These are phyloP conservation scores for Archilochus colubris DNA, from an alignment of 2,113 vertebrate genomes.

Conservation along the genomic window DNA sequence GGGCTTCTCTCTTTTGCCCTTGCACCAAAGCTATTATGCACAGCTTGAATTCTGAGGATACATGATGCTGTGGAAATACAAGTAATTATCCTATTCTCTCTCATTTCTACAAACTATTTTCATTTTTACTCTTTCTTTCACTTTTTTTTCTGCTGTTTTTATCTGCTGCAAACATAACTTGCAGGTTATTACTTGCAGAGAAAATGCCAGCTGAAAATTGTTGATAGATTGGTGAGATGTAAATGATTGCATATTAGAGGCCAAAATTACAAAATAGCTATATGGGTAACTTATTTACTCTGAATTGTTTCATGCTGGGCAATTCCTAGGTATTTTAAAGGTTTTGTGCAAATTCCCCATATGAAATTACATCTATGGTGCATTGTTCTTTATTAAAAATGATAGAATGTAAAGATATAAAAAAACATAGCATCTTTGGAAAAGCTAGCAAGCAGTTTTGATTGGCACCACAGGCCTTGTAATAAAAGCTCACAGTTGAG, in stretches of 20 bases:
- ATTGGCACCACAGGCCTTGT: background rate
- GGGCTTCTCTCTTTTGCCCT: constrained; percentile 20
- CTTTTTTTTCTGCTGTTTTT: background rate
- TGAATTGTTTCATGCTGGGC: background rate
- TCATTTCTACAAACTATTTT: constrained; percentile 5
- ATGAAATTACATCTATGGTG: background rate
- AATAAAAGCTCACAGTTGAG: background rate
- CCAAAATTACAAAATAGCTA: background rate
- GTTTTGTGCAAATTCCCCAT: background rate
- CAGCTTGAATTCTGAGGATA: constrained; percentile 46
- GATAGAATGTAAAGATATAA: background rate
- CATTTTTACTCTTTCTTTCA: background rate
- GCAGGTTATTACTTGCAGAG: constrained; percentile 25
- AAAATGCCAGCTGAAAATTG: constrained; percentile 15
- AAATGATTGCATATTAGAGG: background rate
- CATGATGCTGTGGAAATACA: constrained; percentile 32
- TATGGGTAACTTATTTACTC: constrained; percentile 3
- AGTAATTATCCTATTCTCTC: constrained; percentile 34
- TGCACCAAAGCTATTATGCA: constrained; percentile 26
- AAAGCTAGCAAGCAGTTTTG: background rate
- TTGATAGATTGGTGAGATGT: background rate
- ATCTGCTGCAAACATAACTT: constrained; percentile 11
- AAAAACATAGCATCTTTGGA: background rate
- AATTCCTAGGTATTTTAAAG: background rate
- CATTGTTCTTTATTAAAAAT: background rate